Conservation (phyloP, 2,797 vertebrate species). For the Pempheris klunzingeri region DNA sequence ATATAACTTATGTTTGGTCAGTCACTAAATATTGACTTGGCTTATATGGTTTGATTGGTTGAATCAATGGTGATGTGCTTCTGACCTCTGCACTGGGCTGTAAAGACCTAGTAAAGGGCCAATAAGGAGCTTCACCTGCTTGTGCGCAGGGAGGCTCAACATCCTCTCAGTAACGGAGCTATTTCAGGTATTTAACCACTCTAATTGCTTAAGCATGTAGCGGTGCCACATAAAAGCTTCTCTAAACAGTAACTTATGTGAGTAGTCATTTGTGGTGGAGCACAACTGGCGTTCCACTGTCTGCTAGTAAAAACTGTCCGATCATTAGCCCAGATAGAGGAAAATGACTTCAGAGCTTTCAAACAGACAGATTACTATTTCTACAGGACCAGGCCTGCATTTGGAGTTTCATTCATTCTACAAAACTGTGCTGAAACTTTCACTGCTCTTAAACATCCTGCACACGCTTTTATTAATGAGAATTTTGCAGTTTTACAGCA, state of each 20-base stretch:
- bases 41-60: background rate
- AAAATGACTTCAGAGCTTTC: conserved; percentile 48
- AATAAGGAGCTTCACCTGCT: conserved; percentile 68
- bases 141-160: conserved; percentile 32
- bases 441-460: conserved; percentile 16
- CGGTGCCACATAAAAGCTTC: conserved; percentile 61
- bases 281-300: conserved; percentile 65
- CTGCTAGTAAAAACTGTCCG: conserved; percentile 59
- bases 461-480: conserved; percentile 28
- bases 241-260: conserved; percentile 79
- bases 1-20: background rate
- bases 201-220: conserved; percentile 82
- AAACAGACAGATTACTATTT: conserved; percentile 16
- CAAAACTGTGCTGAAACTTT: background rate
- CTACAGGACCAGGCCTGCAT: background rate
- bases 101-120: background rate
- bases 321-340: conserved; percentile 44
- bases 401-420: background rate
- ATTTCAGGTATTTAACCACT: conserved; percentile 78
- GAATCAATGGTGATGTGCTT: background rate
- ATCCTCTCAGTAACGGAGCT: conserved; percentile 54
- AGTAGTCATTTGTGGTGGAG: conserved; percentile 62
- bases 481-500: conserved; percentile 27
- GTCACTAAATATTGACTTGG: background rate
- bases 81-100: background rate